phyloP scores from a whole-genome alignment of 1,140 invertebrate species.

The Odontomachus brunneus region DNA sequence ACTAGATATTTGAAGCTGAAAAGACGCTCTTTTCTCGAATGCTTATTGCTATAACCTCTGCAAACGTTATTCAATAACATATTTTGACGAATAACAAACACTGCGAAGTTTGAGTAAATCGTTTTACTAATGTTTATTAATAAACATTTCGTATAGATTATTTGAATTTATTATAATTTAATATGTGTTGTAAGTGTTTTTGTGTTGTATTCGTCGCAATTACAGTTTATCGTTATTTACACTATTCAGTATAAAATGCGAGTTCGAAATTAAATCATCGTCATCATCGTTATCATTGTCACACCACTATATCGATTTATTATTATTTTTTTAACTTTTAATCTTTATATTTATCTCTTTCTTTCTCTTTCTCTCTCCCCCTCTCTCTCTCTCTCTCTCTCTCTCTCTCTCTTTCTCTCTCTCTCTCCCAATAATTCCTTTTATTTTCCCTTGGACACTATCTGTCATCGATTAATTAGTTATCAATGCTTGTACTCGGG shows the following conservation, averaged over 20 bases:
- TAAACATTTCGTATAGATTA: slow-evolving; percentile 82
- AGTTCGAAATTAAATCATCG: slow-evolving; percentile 82
- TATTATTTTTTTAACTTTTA: slow-evolving; percentile 35
- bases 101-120: slow-evolving; percentile 71
- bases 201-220: slow-evolving; percentile 65
- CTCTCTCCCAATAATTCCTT: no score
- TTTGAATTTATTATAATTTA: slow-evolving; percentile 81
- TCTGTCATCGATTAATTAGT: slow-evolving; percentile 82
- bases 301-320: slow-evolving; percentile 79
- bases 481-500: slow-evolving; percentile 86
- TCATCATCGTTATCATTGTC: slow-evolving; percentile 58
- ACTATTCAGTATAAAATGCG: slow-evolving; percentile 85
- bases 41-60: no score
- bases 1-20: no score
- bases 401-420: slow-evolving; percentile 17
- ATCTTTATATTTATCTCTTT: slow-evolving; percentile 31
- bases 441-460: slow-evolving; percentile 76
- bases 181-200: slow-evolving; percentile 73
- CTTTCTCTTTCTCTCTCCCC: slow-evolving; percentile 5
- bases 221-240: slow-evolving; percentile 84
- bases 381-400: slow-evolving; percentile 22
- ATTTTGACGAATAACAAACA: slow-evolving; percentile 41
- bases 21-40: no score
- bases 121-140: slow-evolving; percentile 81
- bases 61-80: no score